Base-by-base conservation (phyloP, 2,113 vertebrate genomes). In the Ciconia maguari region DNA sequence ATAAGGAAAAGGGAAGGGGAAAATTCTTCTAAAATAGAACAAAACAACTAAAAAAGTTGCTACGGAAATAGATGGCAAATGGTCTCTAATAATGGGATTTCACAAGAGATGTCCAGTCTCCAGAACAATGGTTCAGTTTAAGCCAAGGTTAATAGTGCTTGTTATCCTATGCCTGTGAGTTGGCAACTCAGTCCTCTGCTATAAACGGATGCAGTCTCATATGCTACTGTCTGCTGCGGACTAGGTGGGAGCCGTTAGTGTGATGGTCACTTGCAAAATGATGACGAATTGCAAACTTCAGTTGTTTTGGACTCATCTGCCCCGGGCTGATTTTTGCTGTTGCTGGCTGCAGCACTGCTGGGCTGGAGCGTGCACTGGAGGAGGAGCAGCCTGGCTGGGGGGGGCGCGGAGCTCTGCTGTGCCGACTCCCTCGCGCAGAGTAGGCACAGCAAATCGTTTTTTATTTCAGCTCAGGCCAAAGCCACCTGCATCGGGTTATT, bases 61-160 rank as follows among this genome's bases (percentile, higher is more conserved):
- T 54, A 38, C 1, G 0, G 91, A 85, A 94, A 76, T 91, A 74
- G 75, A 82, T 89, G 80, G 92, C 86, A 84, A 96, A 87, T 65
- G 65, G 65, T 60, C 61, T 81, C 74, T 93, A 89, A 58, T 94
- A 95, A 92, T 82, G 91, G 57, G 81, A 82, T 92, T 89, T 93
- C 87, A 72, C 32, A 57, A 61, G 86, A 87, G 74, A 49, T 91
- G 91, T 85, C 83, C 89, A 76, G 4, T 68, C 74, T 94, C 70
- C 72, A 77, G 93, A 94, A 91, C 86, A 94, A 82, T 81, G 77
- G 42, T 57, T 94, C 57, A 4, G 48, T 68, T 94, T 84, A 64
- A 95, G 83, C 81, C 80, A 91, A 91, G 89, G 60, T 94, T 94
- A 84, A 76, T 69, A 84, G 77, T 36, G 87, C 93, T 94, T 7